Evolutionary conservation across 2,888 invertebrate genomes (phyloP).

Genomic region (Leucoma salicis): DNA sequence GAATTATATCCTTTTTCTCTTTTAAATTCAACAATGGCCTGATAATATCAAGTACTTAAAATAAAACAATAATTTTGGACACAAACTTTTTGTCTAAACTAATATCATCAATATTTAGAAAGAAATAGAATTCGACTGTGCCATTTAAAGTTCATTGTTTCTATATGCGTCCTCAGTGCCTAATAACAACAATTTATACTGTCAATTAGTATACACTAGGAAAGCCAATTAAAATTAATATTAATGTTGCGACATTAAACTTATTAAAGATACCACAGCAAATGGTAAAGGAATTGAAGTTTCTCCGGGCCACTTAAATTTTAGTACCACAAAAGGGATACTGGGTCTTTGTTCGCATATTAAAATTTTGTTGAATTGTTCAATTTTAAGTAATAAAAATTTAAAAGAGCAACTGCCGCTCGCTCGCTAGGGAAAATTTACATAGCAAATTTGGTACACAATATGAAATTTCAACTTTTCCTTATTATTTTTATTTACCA

Average conservation of each 20-base stretch:
- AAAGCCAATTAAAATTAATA: neutral
- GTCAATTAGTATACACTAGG: neutral
- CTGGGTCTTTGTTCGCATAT: neutral
- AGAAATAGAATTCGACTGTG: neutral
- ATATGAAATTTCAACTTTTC: neutral
- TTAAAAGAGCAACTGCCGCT: slow-evolving; percentile 4
- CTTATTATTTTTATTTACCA: too few species aligned
- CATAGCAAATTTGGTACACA: slow-evolving; percentile 2
- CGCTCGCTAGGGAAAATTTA: slow-evolving; percentile 6
- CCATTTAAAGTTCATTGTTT: neutral
- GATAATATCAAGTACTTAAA: too few species aligned
- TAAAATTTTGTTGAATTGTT: slow-evolving; percentile 4
- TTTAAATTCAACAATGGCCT: too few species aligned
- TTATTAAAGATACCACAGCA: neutral
- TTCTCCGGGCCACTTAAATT: neutral
- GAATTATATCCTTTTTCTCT: too few species aligned
- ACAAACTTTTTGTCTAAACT: too few species aligned
- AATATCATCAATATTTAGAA: too few species aligned
- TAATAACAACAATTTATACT: slow-evolving; percentile 24
- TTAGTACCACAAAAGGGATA: slow-evolving; percentile 3
- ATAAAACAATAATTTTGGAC: too few species aligned
- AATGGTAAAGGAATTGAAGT: slow-evolving; percentile 7
- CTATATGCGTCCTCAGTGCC: slow-evolving; percentile 12
- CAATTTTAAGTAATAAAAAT: slow-evolving; percentile 7
- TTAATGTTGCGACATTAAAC: neutral